Evolutionary conservation across 2,113 vertebrate species (phyloP).

Genomic region (Orientallactaga bullata): DNA sequence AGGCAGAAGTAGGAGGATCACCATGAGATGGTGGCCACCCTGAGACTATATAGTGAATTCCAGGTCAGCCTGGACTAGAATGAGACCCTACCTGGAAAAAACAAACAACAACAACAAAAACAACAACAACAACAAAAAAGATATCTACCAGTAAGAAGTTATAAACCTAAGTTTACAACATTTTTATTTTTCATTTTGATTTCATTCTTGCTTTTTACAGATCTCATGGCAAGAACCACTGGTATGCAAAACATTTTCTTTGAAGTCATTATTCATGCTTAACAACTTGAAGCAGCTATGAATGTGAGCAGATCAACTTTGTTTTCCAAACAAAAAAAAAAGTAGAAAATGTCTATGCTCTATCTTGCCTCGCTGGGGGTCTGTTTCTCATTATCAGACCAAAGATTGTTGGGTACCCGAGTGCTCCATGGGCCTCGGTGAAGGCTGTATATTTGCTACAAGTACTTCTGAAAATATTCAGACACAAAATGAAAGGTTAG

Average conservation of each 20-base stretch:
- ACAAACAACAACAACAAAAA: no score
- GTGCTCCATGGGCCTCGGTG: background rate
- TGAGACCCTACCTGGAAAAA: no score
- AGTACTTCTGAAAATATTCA: slow-evolving; percentile 62
- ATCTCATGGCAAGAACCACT: slow-evolving; percentile 34
- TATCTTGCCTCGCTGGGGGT: background rate
- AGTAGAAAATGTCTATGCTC: background rate
- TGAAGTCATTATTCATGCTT: slow-evolving; percentile 24
- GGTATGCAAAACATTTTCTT: slow-evolving; percentile 50
- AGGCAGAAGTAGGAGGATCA: no score
- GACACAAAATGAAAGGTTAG: slow-evolving; percentile 27
- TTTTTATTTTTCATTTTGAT: slow-evolving; percentile 62
- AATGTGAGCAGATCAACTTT: slow-evolving; percentile 36
- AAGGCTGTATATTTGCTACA: background rate
- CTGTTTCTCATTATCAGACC: slow-evolving; percentile 52
- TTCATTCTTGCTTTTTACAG: slow-evolving; percentile 57
- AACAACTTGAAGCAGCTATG: slow-evolving; percentile 50
- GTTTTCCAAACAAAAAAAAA: slow-evolving; percentile 54
- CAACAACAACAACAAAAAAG: no score
- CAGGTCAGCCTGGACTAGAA: no score
- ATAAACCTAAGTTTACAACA: background rate
- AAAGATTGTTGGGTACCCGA: background rate
- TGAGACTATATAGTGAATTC: no score
- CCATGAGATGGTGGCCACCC: no score
- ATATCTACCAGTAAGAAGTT: background rate